Conservation (phyloP, 2,113 vertebrate genomes). For the Ammodramus savannarum region DNA sequence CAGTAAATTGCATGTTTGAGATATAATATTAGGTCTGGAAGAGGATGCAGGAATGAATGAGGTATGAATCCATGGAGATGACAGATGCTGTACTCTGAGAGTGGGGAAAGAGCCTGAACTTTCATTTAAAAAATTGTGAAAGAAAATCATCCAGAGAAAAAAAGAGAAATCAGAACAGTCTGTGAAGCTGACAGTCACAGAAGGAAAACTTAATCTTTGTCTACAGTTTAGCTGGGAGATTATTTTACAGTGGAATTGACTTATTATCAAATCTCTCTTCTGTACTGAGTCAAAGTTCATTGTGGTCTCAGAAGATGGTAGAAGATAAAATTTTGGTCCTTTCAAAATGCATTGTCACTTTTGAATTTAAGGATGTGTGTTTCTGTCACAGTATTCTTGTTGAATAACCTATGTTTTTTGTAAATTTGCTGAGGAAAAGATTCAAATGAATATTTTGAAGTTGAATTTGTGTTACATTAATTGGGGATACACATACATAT, state of each 20-base stretch:
- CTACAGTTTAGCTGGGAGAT: background rate
- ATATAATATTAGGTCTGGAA: background rate
- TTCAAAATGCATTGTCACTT: background rate
- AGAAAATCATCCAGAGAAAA: background rate
- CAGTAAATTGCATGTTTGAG: background rate
- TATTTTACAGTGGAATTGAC: background rate
- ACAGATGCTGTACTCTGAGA: background rate
- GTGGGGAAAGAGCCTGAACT: background rate
- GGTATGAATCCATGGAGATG: background rate
- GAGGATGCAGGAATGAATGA: background rate
- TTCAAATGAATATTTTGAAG: background rate
- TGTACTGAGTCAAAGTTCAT: fast-evolving
- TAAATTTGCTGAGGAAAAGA: background rate
- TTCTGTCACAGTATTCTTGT: background rate
- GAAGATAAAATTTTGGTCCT: background rate
- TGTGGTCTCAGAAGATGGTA: fast-evolving
- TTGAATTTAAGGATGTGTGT: background rate
- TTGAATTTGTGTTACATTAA: background rate
- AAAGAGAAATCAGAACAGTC: background rate
- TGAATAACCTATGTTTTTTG: background rate
- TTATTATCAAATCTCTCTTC: background rate
- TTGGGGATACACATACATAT: background rate
- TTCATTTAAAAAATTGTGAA: background rate
- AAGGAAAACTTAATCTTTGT: background rate
- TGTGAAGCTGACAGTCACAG: background rate